phyloP scores from a whole-genome alignment of 1,140 invertebrate species.

The Bombyx mandarina region DNA sequence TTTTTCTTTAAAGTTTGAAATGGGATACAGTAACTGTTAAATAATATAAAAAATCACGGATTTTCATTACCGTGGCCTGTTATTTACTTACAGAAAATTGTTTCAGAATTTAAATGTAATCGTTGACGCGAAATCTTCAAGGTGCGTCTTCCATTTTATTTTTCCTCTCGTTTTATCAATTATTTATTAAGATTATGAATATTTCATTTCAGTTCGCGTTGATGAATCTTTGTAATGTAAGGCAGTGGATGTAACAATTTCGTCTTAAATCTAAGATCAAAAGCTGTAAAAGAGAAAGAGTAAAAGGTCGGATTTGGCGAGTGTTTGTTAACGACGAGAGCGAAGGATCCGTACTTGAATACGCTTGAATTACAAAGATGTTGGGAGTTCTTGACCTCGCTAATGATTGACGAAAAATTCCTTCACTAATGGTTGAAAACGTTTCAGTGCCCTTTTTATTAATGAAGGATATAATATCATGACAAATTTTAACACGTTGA shows the following conservation, averaged over 20 bases:
- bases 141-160: conserved; percentile 1
- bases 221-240: conserved; percentile 1
- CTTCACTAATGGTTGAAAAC: no score
- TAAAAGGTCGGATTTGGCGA: conserved; percentile 11
- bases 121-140: no score
- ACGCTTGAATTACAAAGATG: conserved; percentile 3
- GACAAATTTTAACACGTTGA: no score
- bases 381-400: background rate
- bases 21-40: no score
- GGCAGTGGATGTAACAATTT: conserved; percentile 1
- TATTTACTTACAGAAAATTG: no score
- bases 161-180: background rate
- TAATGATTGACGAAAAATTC: no score
- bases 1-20: no score
- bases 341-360: conserved; percentile 7
- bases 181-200: conserved; percentile 7
- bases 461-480: no score
- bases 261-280: conserved; percentile 6
- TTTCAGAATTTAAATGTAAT: no score
- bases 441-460: no score
- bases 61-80: no score
- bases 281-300: conserved; percentile 5
- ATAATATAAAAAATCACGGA: no score
- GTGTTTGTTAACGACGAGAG: conserved; percentile 15
- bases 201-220: background rate